Conservation (phyloP, 2,797 vertebrate genomes). For the Anguilla marmorata region DNA sequence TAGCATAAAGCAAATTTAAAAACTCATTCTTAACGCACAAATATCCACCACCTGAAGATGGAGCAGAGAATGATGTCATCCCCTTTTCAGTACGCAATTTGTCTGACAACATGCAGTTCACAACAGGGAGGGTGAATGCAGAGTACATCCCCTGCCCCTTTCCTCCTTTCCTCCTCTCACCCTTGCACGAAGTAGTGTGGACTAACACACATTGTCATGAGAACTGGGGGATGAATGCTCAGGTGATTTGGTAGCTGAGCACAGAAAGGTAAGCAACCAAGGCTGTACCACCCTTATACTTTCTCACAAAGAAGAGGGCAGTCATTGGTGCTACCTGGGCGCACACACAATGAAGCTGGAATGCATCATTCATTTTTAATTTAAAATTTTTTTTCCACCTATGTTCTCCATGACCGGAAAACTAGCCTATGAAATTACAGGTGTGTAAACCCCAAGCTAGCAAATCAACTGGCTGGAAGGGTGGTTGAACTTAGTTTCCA, state of each 20-base stretch:
- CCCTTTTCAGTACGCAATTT: constrained; percentile 51
- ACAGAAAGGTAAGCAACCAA: constrained; percentile 56
- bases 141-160: constrained; percentile 31
- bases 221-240: constrained; percentile 62
- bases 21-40: constrained; percentile 49
- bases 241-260: constrained; percentile 59
- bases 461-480: too few relatives aligned
- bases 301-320: constrained; percentile 41
- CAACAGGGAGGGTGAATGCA: not conserved
- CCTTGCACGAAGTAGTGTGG: constrained; percentile 76
- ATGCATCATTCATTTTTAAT: too few relatives aligned
- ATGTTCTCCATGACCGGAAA: too few relatives aligned
- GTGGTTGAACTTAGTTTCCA: too few relatives aligned
- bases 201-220: constrained; percentile 73
- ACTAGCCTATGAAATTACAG: too few relatives aligned
- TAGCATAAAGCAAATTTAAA: constrained; percentile 49
- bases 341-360: not conserved
- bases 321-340: constrained; percentile 20
- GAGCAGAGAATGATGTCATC: constrained; percentile 57
- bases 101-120: not conserved
- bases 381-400: too few relatives aligned
- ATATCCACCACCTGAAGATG: constrained; percentile 60
- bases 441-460: too few relatives aligned
- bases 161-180: constrained; percentile 50
- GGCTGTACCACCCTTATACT: constrained; percentile 45